Percentiles rank a stretch among this genome's conserved stretches.
Evolutionary conservation across 2,888 invertebrate species (phyloP).

Genomic region (Falcaria lacertinaria): DNA sequence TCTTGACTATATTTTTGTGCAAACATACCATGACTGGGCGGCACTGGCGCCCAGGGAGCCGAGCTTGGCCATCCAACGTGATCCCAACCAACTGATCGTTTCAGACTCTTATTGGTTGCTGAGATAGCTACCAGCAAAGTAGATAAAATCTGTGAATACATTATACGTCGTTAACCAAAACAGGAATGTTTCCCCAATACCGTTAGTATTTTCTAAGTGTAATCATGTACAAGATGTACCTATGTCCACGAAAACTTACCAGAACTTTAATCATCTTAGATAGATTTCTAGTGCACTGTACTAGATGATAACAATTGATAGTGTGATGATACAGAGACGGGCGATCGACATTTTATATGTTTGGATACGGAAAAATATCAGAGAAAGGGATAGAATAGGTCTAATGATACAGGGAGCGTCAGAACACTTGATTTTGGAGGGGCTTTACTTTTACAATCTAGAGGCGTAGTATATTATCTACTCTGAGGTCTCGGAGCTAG

Average conservation of each 20-base stretch:
- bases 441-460: not conserved
- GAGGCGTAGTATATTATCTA: not conserved
- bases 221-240: too few relatives aligned
- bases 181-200: not conserved
- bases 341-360: constrained; percentile 53
- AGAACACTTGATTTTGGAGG: not conserved
- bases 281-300: constrained; percentile 19
- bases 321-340: constrained; percentile 35
- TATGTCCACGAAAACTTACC: constrained; percentile 42
- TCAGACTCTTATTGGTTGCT: constrained; percentile 36
- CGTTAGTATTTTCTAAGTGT: too few relatives aligned
- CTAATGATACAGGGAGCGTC: not conserved
- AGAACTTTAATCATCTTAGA: constrained; percentile 47
- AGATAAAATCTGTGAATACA: constrained; percentile 21
- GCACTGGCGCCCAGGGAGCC: constrained; percentile 26
- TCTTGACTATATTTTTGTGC: too few relatives aligned
- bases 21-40: constrained; percentile 28
- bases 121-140: constrained; percentile 23
- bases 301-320: constrained; percentile 19
- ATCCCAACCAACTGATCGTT: constrained; percentile 51
- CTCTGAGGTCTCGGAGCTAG: too few relatives aligned
- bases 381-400: constrained; percentile 60
- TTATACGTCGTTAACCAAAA: not conserved
- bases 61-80: constrained; percentile 29
- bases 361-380: constrained; percentile 55